These are phyloP conservation scores for Amblyopsis hoosieri DNA, from an alignment of 2,797 vertebrate species.

Conservation along the genomic window DNA sequence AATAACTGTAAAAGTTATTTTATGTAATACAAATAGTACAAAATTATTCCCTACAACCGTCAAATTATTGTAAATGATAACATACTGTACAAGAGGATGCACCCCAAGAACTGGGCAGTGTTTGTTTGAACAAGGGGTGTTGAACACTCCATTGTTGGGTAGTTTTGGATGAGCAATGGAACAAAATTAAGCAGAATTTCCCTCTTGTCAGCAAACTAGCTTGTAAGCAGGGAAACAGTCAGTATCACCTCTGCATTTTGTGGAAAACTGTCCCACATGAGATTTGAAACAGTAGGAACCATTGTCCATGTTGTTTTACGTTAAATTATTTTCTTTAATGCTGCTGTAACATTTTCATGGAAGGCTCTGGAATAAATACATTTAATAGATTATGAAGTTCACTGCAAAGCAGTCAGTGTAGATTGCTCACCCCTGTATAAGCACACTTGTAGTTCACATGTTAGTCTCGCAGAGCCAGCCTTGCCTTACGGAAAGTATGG, in stretches of 20 bases:
- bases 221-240: constrained; percentile 24
- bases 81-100: not conserved
- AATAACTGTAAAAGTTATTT: no score
- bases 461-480: no score
- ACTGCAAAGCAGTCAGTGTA: no score
- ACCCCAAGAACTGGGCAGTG: constrained; percentile 1
- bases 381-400: no score
- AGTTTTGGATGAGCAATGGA: constrained; percentile 19
- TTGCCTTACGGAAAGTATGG: no score
- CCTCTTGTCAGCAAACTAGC: constrained; percentile 46
- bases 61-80: no score
- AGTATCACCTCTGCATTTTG: constrained; percentile 16
- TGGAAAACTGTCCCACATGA: constrained; percentile 36
- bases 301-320: constrained; percentile 9
- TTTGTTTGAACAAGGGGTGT: constrained; percentile 50
- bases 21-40: no score
- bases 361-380: constrained; percentile 34
- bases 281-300: constrained; percentile 26
- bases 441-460: no score
- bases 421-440: no score
- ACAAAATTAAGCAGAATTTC: constrained; percentile 12
- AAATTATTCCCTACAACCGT: no score
- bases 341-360: constrained; percentile 3
- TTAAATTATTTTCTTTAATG: constrained; percentile 3
- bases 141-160: constrained; percentile 23